Percentiles rank a stretch among this genome's conserved stretches.
Evolutionary conservation across 1,140 invertebrate species (phyloP).

Genomic region (Oryzaephilus surinamensis): DNA sequence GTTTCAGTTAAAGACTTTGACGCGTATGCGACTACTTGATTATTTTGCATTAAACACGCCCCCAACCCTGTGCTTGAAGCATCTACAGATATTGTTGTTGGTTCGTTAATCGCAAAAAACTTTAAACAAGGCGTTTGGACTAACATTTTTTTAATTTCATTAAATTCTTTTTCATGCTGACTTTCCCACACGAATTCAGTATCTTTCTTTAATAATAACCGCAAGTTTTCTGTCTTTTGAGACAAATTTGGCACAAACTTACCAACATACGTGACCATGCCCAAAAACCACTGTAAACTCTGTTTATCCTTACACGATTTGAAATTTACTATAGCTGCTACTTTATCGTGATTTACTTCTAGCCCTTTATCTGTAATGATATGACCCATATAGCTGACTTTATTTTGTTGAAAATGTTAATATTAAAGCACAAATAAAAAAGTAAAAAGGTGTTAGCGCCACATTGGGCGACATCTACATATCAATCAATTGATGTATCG

Average conservation of each 20-base stretch:
- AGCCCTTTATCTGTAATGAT: conserved; percentile 25
- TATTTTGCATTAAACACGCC: conserved; percentile 22
- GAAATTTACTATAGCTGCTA: conserved; percentile 16
- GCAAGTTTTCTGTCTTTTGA: conserved; percentile 11
- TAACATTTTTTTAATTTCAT: conserved; percentile 18
- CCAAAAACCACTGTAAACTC: conserved; percentile 26
- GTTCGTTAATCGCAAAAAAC: conserved; percentile 21
- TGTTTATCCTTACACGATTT: conserved; percentile 17
- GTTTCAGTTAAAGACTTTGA: conserved; percentile 27
- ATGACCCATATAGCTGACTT: conserved; percentile 34
- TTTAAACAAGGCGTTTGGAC: conserved; percentile 25
- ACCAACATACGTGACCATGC: conserved; percentile 24
- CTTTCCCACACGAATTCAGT: conserved; percentile 12
- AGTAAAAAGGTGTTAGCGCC: too few species aligned
- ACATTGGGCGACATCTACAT: too few species aligned
- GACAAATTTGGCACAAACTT: conserved; percentile 25
- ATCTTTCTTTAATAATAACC: conserved; percentile 9
- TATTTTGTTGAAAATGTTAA: too few species aligned
- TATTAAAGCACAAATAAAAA: too few species aligned
- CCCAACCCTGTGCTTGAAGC: conserved; percentile 31
- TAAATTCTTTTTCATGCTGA: conserved; percentile 18
- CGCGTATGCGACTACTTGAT: conserved; percentile 25
- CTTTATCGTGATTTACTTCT: conserved; percentile 18
- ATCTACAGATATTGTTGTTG: conserved; percentile 29
- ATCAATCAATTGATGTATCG: too few species aligned